phyloP scores from a whole-genome alignment of 2,113 vertebrate genomes.

The Oncorhynchus tshawytscha region DNA sequence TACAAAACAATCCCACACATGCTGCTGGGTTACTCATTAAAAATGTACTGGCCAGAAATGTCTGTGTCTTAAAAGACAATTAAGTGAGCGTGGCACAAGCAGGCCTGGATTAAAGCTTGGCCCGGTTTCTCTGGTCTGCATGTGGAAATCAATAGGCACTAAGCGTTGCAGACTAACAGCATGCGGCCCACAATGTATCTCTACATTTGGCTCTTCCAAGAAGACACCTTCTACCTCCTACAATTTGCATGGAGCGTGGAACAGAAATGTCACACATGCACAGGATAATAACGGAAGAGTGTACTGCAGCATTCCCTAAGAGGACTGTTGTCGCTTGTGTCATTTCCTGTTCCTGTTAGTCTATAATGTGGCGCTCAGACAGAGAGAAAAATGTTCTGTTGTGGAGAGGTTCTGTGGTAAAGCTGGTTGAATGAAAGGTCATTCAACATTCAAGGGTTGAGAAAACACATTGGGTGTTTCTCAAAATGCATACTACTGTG shows the following conservation, averaged over 20 bases:
- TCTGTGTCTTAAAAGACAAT: constrained; percentile 53
- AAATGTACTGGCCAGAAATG: constrained; percentile 36
- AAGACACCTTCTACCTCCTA: background rate
- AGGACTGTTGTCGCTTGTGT: background rate
- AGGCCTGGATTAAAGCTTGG: constrained; percentile 25
- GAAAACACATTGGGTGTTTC: too few species aligned
- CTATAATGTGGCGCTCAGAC: background rate
- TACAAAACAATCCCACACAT: constrained; percentile 13
- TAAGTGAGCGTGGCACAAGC: constrained; percentile 18
- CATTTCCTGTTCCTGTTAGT: background rate
- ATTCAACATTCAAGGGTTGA: too few species aligned
- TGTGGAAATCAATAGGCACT: constrained; percentile 52
- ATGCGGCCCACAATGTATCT: constrained; percentile 3
- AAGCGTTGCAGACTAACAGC: constrained; percentile 28
- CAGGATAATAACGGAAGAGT: background rate
- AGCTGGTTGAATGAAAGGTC: too few species aligned
- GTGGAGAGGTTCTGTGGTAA: background rate
- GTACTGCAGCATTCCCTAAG: background rate
- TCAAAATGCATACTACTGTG: too few species aligned
- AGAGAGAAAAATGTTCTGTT: background rate
- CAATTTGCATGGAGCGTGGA: background rate
- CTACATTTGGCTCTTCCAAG: background rate
- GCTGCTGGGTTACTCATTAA: constrained; percentile 27
- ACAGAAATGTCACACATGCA: background rate
- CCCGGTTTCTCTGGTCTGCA: constrained; percentile 21